phyloP scores from a whole-genome alignment of 2,888 invertebrate genomes.

The Globia sparganii region DNA sequence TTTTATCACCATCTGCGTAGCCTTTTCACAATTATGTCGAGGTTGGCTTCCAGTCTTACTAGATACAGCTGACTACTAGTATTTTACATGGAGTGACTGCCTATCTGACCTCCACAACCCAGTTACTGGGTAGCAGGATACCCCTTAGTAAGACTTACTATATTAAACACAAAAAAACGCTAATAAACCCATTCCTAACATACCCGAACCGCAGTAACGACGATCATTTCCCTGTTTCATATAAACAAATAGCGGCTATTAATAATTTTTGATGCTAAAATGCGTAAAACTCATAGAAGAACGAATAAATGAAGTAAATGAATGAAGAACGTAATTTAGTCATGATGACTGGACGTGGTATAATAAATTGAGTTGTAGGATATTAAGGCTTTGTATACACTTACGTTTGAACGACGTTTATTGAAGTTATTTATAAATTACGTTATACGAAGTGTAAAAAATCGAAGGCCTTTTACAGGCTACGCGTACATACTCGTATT shows the following conservation, averaged over 20 bases:
- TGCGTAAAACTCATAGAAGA: constrained; percentile 24
- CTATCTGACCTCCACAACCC: too few species aligned
- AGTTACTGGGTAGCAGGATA: background rate
- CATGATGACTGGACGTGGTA: constrained; percentile 41
- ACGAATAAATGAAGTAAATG: constrained; percentile 45
- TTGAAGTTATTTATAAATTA: constrained; percentile 7
- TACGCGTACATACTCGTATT: background rate
- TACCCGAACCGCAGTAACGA: constrained; percentile 29
- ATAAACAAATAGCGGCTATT: constrained; percentile 33
- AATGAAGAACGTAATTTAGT: constrained; percentile 57
- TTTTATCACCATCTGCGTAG: background rate
- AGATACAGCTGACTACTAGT: too few species aligned
- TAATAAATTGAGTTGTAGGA: constrained; percentile 21
- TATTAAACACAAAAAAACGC: background rate
- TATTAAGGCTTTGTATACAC: background rate
- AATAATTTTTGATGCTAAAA: constrained; percentile 28
- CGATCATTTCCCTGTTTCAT: constrained; percentile 27
- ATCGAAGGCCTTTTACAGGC: background rate
- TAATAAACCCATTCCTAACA: background rate
- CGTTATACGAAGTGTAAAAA: background rate
- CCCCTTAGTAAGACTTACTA: background rate
- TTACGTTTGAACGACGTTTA: background rate
- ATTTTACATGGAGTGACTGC: too few species aligned
- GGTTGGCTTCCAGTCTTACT: too few species aligned
- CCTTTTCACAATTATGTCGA: too few species aligned